Evolutionary conservation across 2,888 invertebrate genomes (phyloP).

Genomic region (Drosophila paranaensis): DNA sequence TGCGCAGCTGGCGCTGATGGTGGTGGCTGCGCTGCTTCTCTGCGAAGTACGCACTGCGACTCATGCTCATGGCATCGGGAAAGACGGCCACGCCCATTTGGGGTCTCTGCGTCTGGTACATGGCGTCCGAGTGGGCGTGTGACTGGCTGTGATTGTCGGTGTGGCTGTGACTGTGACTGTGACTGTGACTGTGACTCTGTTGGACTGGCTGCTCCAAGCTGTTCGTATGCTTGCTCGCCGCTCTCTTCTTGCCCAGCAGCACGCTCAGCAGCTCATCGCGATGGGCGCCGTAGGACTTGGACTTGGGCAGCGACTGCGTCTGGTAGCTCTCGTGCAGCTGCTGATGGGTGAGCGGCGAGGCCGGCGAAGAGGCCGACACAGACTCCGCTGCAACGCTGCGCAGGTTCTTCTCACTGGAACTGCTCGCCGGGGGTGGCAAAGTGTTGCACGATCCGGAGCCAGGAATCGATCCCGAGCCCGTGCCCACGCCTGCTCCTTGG

Average conservation of each 20-base stretch:
- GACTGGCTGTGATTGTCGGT: not conserved
- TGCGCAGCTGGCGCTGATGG: constrained; percentile 75
- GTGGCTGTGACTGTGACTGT: constrained; percentile 21
- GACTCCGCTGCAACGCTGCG: constrained; percentile 64
- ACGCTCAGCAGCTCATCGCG: constrained; percentile 75
- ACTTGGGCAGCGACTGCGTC: constrained; percentile 81
- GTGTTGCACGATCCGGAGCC: constrained; percentile 69
- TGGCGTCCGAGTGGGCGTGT: constrained; percentile 54
- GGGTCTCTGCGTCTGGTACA: constrained; percentile 66
- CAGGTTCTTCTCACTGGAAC: constrained; percentile 80
- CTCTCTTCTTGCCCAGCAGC: constrained; percentile 67
- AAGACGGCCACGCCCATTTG: constrained; percentile 79
- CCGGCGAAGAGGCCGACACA: constrained; percentile 77
- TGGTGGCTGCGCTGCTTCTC: constrained; percentile 64
- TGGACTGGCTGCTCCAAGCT: constrained; percentile 33
- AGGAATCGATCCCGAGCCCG: constrained; percentile 7
- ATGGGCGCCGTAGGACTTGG: constrained; percentile 75
- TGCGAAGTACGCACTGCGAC: constrained; percentile 68
- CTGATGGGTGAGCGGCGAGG: constrained; percentile 80
- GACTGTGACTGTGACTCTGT: constrained; percentile 36
- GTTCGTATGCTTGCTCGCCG: constrained; percentile 50
- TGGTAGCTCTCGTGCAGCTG: constrained; percentile 73
- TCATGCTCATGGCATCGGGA: constrained; percentile 69
- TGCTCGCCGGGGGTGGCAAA: constrained; percentile 60
- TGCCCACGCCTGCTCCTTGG: constrained; percentile 41